Percentiles rank a stretch among this genome's conserved stretches.
Conservation (phyloP, 2,113 vertebrate genomes). For the Istiophorus platypterus region DNA sequence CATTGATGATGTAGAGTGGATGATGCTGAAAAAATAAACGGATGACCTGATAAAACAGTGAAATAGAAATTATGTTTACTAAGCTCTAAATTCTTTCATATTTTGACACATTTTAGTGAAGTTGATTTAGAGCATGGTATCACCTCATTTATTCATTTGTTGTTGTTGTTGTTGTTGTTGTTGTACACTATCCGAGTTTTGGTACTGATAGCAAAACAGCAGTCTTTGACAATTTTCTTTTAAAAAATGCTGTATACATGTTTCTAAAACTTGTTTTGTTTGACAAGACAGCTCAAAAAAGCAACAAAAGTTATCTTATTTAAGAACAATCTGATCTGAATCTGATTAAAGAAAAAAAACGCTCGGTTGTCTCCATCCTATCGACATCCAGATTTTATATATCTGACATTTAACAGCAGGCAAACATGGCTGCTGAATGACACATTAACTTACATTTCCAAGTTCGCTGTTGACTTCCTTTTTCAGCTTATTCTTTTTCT, state of each 20-base stretch:
- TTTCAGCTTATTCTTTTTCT: conserved; percentile 86
- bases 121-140: too few species aligned
- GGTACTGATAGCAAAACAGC: background rate
- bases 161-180: too few species aligned
- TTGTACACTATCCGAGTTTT: too few species aligned
- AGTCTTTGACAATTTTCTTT: background rate
- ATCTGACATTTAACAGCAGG: background rate
- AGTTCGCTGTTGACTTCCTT: conserved; percentile 62
- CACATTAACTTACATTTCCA: conserved; percentile 85
- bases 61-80: too few species aligned
- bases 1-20: background rate
- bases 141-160: too few species aligned
- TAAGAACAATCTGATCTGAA: background rate
- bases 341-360: too few species aligned
- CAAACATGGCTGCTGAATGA: background rate
- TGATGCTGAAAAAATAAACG: too few species aligned
- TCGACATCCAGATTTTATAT: background rate
- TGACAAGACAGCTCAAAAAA: background rate
- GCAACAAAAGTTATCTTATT: background rate
- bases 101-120: too few species aligned
- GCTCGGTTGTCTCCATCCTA: background rate
- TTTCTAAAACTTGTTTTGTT: background rate
- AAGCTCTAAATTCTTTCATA: too few species aligned
- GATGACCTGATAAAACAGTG: too few species aligned
- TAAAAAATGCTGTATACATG: background rate